Percentiles rank a stretch among this genome's conserved stretches.
Conservation (phyloP, 2,888 invertebrate genomes). For the Orthosia gracilis region DNA sequence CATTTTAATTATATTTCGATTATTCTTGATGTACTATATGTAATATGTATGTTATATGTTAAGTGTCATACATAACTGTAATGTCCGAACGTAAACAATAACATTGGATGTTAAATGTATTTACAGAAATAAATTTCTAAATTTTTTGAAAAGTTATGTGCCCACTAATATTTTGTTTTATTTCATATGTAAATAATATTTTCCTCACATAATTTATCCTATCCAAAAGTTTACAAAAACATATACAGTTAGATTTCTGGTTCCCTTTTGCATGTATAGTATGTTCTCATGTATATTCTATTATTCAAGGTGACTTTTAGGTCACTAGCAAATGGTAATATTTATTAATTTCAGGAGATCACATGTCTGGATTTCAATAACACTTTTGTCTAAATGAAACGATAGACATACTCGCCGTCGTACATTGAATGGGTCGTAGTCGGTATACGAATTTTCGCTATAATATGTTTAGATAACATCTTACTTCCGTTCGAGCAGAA, state of each 20-base stretch:
- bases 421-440: too few species aligned
- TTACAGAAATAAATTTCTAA: conserved; percentile 42
- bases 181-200: not conserved
- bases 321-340: too few species aligned
- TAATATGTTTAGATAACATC: not conserved
- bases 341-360: not conserved
- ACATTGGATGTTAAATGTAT: conserved; percentile 48
- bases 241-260: too few species aligned
- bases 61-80: not conserved
- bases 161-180: conserved; percentile 3
- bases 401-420: not conserved
- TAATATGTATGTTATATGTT: not conserved
- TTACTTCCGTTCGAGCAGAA: not conserved
- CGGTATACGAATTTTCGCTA: not conserved
- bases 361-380: not conserved
- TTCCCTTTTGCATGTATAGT: too few species aligned
- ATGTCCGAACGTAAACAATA: conserved; percentile 30
- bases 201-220: too few species aligned
- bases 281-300: too few species aligned
- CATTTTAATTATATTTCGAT: conserved; percentile 10
- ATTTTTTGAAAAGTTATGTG: conserved; percentile 25
- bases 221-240: too few species aligned
- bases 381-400: not conserved
- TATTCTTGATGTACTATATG: conserved; percentile 7
- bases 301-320: too few species aligned